Percentiles rank a stretch among this genome's conserved stretches.
These are phyloP conservation scores for Onychomys torridus DNA, from an alignment of 2,797 vertebrate species.

Conservation along the genomic window DNA sequence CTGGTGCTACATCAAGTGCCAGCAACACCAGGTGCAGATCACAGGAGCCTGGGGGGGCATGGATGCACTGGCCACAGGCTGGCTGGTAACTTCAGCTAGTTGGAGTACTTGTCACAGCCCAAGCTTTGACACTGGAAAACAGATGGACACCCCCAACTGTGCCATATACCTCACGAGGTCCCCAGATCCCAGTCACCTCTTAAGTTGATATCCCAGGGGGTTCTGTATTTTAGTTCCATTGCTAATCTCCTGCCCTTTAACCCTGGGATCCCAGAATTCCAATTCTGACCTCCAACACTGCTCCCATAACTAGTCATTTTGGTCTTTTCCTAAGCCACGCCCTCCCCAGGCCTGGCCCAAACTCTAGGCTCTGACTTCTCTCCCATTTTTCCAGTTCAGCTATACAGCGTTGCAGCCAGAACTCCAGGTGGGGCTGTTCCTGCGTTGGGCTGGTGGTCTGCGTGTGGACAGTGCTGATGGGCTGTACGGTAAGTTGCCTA, in stretches of 20 bases:
- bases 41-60: neutral
- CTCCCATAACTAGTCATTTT: neutral
- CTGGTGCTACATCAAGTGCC: slow-evolving; percentile 93
- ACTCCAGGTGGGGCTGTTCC: slow-evolving; percentile 93
- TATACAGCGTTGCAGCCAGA: slow-evolving; percentile 92
- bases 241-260: neutral
- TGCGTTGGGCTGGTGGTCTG: slow-evolving; percentile 93
- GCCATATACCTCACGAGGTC: neutral
- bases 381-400: slow-evolving; percentile 90
- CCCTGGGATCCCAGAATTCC: neutral
- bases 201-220: neutral
- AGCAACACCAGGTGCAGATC: slow-evolving; percentile 92
- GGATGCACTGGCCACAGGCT: fast-evolving
- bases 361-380: neutral
- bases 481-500: slow-evolving; percentile 90
- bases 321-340: neutral
- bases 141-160: neutral
- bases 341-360: neutral
- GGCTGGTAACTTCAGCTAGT: fast-evolving
- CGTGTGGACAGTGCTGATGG: slow-evolving; percentile 95
- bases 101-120: fast-evolving
- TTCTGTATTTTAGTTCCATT: neutral
- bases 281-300: neutral
- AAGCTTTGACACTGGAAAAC: neutral
- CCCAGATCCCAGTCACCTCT: neutral